Base-by-base conservation (phyloP, 2,113 vertebrate genomes). In the Rutilus rutilus region DNA sequence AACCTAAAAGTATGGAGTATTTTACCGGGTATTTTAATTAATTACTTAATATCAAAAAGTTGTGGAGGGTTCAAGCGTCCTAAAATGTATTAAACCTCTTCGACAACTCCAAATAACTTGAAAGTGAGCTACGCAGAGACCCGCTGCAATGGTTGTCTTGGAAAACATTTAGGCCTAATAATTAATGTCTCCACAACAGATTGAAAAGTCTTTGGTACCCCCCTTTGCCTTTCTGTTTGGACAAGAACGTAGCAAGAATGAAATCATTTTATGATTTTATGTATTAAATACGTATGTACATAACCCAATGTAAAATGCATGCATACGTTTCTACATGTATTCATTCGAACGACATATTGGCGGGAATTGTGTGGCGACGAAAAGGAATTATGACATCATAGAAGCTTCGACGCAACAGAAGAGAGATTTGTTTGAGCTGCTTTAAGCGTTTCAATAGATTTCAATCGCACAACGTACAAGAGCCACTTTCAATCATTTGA, bases 161-260 rank as follows among this genome's bases (percentile, higher is more conserved):
- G 71, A n/a, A 47, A 75, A 75, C 71, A 42, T 11, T 75, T 75
- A n/a, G n/a, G n/a, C n/a, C n/a, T n/a, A 75, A 75, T 75, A 75
- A 47, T 75, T 47, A 50, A 75, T 75, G 71, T 75, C 71, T 75
- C 71, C 71, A 75, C 71, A 75, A 75, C 71, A 75, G 25, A 75
- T 47, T 75, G 42, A 50, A 25, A 74, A 74, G 39, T 42, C 21
- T 3, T 21, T 23, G 36, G 42, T 9, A 23, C 21, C 33, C 69
- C 71, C 42, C 71, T 47, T n/a, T 23, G 42, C 19, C 10, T 39
- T 23, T 73, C 19, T 42, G 39, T 14, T 45, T 45, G 36, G 36
- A n/a, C 39, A n/a, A 25, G 69, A 45, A 45, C 69, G 11, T 10
- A 15, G 27, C 30, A 87, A 23, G 54, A 57, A 81, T 65, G 36